A percentile compares a stretch with the other conserved stretches of the same genome.
Evolutionary conservation across 2,888 invertebrate genomes (phyloP).

Genomic region (Tiphia femorata): DNA sequence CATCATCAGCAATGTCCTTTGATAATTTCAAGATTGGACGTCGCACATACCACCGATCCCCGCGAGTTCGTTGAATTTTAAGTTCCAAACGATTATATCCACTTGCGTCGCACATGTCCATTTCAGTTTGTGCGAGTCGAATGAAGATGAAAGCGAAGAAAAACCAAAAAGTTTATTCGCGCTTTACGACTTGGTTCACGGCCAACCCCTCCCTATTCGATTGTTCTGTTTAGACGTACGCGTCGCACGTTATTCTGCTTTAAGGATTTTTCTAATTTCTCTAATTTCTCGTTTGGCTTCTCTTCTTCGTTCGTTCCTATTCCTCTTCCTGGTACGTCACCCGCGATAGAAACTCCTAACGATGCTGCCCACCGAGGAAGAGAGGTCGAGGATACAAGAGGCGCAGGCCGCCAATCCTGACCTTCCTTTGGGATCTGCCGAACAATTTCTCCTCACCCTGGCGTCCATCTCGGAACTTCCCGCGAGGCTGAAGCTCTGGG

Average conservation of each 20-base stretch:
- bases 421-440: constrained; percentile 93
- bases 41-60: no score
- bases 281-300: constrained; percentile 39
- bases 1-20: no score
- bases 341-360: constrained; percentile 84
- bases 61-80: no score
- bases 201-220: background rate
- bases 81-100: no score
- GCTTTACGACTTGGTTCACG: no score
- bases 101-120: no score
- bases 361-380: constrained; percentile 98
- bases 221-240: background rate
- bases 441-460: constrained; percentile 97
- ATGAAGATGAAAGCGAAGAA: no score
- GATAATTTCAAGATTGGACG: no score
- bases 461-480: constrained; percentile 96
- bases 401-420: constrained; percentile 94
- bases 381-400: constrained; percentile 95
- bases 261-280: constrained; percentile 33
- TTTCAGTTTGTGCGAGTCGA: no score
- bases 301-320: constrained; percentile 33
- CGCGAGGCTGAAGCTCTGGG: constrained; percentile 95
- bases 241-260: constrained; percentile 1
- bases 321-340: background rate
- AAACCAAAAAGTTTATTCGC: no score